These are phyloP conservation scores for Scolopax bukidnonensis DNA, from an alignment of 2,797 vertebrate genomes.

Conservation along the genomic window DNA sequence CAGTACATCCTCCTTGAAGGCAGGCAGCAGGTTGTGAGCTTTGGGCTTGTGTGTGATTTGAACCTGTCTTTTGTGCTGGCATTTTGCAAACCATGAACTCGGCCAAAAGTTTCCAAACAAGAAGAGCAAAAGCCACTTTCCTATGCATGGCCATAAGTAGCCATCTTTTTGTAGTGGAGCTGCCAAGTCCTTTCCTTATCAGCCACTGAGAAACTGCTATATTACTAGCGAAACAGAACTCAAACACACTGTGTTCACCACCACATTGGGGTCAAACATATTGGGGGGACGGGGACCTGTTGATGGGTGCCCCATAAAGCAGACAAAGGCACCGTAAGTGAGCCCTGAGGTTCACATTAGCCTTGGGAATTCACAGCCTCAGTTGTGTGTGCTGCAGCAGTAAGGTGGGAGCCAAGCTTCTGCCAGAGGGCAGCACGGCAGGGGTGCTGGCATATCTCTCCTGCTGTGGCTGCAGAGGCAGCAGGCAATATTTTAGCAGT, in stretches of 20 bases:
- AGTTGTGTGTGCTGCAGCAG: background rate
- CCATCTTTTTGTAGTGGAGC: background rate
- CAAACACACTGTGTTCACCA: rapidly evolving
- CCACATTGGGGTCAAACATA: rapidly evolving
- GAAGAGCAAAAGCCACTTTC: background rate
- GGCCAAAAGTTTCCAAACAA: background rate
- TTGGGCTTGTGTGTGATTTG: background rate
- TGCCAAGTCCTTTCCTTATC: background rate
- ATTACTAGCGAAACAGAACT: rapidly evolving
- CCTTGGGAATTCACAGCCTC: background rate
- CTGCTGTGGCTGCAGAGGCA: background rate
- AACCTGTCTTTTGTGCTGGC: too few relatives aligned
- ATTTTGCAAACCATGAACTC: background rate
- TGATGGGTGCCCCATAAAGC: background rate
- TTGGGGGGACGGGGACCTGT: rapidly evolving
- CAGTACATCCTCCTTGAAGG: background rate
- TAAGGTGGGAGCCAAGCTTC: background rate
- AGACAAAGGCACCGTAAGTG: rapidly evolving
- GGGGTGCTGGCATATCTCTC: background rate
- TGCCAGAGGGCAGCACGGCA: background rate
- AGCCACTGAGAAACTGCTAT: background rate
- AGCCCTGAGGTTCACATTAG: background rate
- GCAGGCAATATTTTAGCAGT: background rate
- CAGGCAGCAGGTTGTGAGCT: background rate
- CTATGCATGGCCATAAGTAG: rapidly evolving